phyloP scores from a whole-genome alignment of 2,113 vertebrate genomes.

The Pyxicephalus adspersus region DNA sequence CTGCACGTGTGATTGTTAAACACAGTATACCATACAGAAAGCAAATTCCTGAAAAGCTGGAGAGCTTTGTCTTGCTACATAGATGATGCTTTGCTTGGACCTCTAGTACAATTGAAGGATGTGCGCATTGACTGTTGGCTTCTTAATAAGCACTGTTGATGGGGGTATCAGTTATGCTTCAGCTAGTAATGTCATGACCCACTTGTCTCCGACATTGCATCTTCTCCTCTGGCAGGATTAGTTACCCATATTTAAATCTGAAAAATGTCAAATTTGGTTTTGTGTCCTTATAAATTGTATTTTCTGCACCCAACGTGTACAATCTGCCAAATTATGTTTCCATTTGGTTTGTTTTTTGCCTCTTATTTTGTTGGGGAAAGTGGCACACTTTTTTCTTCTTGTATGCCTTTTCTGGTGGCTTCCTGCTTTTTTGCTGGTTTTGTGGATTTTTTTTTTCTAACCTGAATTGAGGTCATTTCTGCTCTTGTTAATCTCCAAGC shows the following conservation, averaged over 20 bases:
- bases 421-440: slow-evolving; percentile 67
- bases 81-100: slow-evolving; percentile 80
- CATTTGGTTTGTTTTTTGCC: slow-evolving; percentile 71
- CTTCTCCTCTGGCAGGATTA: slow-evolving; percentile 67
- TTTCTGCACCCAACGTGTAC: slow-evolving; percentile 68
- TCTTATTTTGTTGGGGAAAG: slow-evolving; percentile 67
- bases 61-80: slow-evolving; percentile 94
- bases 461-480: slow-evolving; percentile 49
- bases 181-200: slow-evolving; percentile 69
- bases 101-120: slow-evolving; percentile 63
- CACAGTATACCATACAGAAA: slow-evolving; percentile 86
- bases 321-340: slow-evolving; percentile 75
- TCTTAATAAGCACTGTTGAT: slow-evolving; percentile 69
- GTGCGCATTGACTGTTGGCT: slow-evolving; percentile 63
- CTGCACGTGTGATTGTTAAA: slow-evolving; percentile 90
- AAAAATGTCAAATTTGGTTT: slow-evolving; percentile 78
- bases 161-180: slow-evolving; percentile 71
- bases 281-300: slow-evolving; percentile 71
- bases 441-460: slow-evolving; percentile 53
- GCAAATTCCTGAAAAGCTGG: slow-evolving; percentile 93
- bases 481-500: slow-evolving; percentile 62
- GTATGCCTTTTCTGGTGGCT: slow-evolving; percentile 69
- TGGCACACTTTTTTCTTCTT: slow-evolving; percentile 67
- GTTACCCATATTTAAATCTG: slow-evolving; percentile 74
- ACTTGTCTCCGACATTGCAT: slow-evolving; percentile 67